phyloP scores from a whole-genome alignment of 2,888 invertebrate genomes.

The Epistrophe eligans region DNA sequence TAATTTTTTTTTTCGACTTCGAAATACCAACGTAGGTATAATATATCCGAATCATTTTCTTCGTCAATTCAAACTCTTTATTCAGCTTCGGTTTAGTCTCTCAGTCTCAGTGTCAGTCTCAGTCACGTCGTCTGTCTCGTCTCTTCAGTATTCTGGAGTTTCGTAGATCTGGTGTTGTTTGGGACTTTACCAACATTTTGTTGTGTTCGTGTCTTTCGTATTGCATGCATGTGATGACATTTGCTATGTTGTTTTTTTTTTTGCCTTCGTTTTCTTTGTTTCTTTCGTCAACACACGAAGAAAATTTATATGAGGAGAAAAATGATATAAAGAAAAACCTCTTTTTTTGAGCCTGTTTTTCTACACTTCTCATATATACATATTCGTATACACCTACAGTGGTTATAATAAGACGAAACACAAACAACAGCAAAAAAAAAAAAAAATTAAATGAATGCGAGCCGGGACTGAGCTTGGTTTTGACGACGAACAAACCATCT shows the following conservation, averaged over 20 bases:
- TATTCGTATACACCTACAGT: conserved; percentile 28
- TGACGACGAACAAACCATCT: conserved; percentile 50
- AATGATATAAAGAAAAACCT: conserved; percentile 56
- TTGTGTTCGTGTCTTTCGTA: conserved; percentile 58
- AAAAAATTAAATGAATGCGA: conserved; percentile 37
- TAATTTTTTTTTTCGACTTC: conserved; percentile 58
- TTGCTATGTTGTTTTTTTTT: conserved; percentile 40
- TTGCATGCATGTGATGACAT: conserved; percentile 66
- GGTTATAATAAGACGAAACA: conserved; percentile 29
- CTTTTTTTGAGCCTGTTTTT: conserved; percentile 65
- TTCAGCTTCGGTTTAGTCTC: conserved; percentile 40
- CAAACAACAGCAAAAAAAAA: background rate
- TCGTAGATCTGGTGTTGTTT: conserved; percentile 9
- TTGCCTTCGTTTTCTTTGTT: conserved; percentile 42
- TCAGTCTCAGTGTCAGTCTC: background rate
- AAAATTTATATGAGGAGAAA: conserved; percentile 40
- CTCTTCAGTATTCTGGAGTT: background rate
- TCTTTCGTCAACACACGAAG: conserved; percentile 56
- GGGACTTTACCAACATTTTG: conserved; percentile 38
- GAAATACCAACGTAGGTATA: conserved; percentile 23
- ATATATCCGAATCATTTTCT: background rate
- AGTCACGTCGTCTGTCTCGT: background rate
- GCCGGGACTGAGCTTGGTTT: conserved; percentile 69
- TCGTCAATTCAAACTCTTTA: conserved; percentile 51
- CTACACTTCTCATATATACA: background rate